Conservation (phyloP, 2,797 vertebrate species). For the Avahi laniger region DNA sequence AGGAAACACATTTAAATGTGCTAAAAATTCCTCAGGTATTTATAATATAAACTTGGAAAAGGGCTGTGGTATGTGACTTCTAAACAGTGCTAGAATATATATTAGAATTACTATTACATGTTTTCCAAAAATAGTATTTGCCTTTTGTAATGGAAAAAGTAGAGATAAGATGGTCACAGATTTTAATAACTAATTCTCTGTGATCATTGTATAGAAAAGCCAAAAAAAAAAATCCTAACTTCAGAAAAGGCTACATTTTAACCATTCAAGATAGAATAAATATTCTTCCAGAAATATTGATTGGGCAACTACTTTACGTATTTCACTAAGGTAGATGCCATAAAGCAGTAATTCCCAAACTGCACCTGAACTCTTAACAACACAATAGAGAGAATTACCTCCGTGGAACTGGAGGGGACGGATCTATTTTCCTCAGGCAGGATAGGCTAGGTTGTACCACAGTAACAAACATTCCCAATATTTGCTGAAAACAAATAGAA, state of each 20-base stretch:
- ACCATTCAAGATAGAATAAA: neutral
- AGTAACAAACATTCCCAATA: neutral
- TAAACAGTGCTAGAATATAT: neutral
- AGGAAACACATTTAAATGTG: constrained; percentile 40
- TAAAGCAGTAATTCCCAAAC: neutral
- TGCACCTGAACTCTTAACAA: neutral
- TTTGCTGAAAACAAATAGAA: neutral
- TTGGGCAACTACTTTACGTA: neutral
- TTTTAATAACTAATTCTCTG: constrained; percentile 17
- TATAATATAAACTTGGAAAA: constrained; percentile 21
- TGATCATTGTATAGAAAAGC: neutral
- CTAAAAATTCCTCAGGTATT: constrained; percentile 4
- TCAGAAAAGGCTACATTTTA: constrained; percentile 30
- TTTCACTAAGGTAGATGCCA: neutral
- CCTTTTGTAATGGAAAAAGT: neutral
- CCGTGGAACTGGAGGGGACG: neutral
- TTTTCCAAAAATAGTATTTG: constrained; percentile 31
- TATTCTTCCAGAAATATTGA: constrained; percentile 23
- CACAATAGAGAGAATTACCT: neutral
- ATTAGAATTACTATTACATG: neutral
- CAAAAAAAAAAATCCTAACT: neutral
- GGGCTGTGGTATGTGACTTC: neutral
- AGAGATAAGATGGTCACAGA: neutral
- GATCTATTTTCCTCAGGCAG: neutral
- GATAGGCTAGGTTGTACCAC: neutral